Evolutionary conservation across 2,888 invertebrate genomes (phyloP).

Genomic region (Leptothorax acervorum): DNA sequence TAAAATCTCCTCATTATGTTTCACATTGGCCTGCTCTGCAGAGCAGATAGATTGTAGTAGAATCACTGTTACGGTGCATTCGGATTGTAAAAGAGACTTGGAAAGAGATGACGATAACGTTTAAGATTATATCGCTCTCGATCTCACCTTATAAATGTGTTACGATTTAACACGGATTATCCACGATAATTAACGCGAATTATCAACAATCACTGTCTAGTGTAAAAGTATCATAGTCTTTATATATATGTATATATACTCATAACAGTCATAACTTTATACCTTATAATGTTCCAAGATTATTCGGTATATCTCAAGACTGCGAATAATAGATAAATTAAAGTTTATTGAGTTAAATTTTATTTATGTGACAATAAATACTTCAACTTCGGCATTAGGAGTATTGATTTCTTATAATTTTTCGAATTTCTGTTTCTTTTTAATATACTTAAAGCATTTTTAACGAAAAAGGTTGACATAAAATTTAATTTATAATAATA

Average conservation of each 20-base stretch:
- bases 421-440: background rate
- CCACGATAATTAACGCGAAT: background rate
- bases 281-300: background rate
- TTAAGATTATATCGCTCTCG: constrained; percentile 19
- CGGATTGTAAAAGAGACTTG: constrained; percentile 33
- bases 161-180: background rate
- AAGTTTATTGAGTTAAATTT: background rate
- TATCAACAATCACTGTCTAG: background rate
- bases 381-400: background rate
- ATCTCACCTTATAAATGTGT: background rate
- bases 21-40: constrained; percentile 2
- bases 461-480: background rate
- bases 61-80: background rate
- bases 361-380: constrained; percentile 20
- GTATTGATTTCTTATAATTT: background rate
- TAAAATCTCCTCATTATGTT: background rate
- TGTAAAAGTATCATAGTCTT: background rate
- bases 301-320: background rate
- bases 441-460: background rate
- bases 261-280: background rate
- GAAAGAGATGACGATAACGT: constrained; percentile 22
- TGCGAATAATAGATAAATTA: background rate
- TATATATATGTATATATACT: too few species aligned
- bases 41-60: constrained; percentile 8
- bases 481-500: constrained; percentile 2